phyloP scores from a whole-genome alignment of 2,797 vertebrate genomes.

The Scolopax rusticola region DNA sequence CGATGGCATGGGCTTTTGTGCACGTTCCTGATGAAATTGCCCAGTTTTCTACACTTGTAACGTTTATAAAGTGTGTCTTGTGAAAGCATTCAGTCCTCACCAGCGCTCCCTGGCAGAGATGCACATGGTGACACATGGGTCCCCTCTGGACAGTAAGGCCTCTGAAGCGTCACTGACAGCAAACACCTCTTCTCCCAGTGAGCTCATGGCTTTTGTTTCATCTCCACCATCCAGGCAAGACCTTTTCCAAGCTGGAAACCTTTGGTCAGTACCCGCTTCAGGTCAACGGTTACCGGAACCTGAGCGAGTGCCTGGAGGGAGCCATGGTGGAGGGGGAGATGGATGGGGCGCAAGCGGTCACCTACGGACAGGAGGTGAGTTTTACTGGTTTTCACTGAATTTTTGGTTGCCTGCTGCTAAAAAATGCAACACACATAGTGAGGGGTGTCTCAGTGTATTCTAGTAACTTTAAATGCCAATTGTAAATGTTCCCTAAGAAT shows the following conservation, averaged over 20 bases:
- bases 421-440: rapidly evolving
- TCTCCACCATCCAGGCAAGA: conserved; percentile 79
- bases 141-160: neutral
- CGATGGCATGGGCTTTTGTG: neutral
- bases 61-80: neutral
- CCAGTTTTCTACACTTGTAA: neutral
- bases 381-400: neutral
- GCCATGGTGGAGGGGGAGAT: conserved; percentile 95
- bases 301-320: conserved; percentile 94
- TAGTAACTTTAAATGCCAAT: neutral
- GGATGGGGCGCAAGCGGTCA: conserved; percentile 81
- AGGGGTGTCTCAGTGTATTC: neutral
- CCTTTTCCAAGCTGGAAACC: conserved; percentile 92
- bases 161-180: neutral
- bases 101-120: neutral
- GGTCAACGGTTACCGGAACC: conserved; percentile 94
- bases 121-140: rapidly evolving
- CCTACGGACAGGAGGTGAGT: conserved; percentile 90
- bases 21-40: neutral
- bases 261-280: conserved; percentile 99
- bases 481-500: neutral
- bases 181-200: neutral
- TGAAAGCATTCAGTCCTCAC: rapidly evolving
- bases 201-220: neutral
- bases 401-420: neutral